Base-by-base conservation (phyloP, 2,113 vertebrate species). In the Gymnarchus niloticus region DNA sequence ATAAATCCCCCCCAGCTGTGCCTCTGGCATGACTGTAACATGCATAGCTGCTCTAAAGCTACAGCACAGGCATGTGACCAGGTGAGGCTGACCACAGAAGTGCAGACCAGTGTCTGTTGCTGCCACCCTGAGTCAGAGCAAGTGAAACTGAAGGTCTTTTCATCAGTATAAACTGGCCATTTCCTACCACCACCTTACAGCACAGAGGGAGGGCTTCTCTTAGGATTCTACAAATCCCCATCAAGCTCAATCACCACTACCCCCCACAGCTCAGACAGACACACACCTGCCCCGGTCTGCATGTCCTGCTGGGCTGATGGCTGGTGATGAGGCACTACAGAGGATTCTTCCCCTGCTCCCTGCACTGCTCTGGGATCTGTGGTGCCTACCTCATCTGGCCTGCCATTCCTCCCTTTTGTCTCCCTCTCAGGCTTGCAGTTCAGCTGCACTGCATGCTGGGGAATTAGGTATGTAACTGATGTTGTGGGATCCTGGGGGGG, bases 341-440 rank as follows among this genome's bases (percentile, higher is more conserved):
- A 77, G 37, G 41, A 21, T 91, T 91, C 90, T 90, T 86, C 87
- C 89, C 28, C 83, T 81, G 25, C 92, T 85, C 90, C 88, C 52
- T 51, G 28, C 84, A 33, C 76, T 23, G 57, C 41, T 56, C 87
- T 85, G 88, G 87, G 89, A 88, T 84, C 89, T 89, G 87, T 87
- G 90, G 88, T 84, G 88, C 87, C 76, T 73, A n/a, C 86, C 61
- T 12, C 56, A 73, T 73, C 83, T 61, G 81, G 80, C 33, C 59
- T 56, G 48, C 56, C 54, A 44, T 76, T 89, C 91, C 88, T 23
- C 89, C 93, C 94, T 93, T 92, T 92, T 86, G 88, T 93, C 91
- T 48, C 37, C 92, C 92, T 91, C 93, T 91, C 91, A 93, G 92
- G 91, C 90, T 92, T 92, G 91, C 94, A 95, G 95, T 93, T 94